These are phyloP conservation scores for Lordiphosa mommai DNA, from an alignment of 1,140 invertebrate genomes.

Conservation along the genomic window DNA sequence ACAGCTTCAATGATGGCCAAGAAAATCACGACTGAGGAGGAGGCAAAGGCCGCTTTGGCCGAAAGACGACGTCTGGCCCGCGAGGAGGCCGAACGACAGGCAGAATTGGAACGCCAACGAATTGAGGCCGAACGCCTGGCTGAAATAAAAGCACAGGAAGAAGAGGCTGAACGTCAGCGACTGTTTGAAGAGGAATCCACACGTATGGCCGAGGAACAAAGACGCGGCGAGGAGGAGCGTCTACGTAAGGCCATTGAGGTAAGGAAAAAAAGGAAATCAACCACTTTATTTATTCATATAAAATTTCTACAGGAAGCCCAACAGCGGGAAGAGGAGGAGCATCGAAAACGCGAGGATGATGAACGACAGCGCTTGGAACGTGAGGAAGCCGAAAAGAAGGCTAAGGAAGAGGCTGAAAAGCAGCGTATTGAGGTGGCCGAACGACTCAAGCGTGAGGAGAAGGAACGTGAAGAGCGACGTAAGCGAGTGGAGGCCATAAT, in stretches of 20 bases:
- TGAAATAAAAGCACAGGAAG: conserved; percentile 87
- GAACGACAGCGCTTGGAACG: conserved; percentile 85
- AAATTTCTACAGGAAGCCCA: conserved; percentile 80
- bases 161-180: conserved; percentile 91
- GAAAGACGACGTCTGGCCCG: conserved; percentile 90
- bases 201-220: conserved; percentile 85
- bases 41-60: conserved; percentile 93
- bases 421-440: conserved; percentile 87
- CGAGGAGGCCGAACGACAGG: conserved; percentile 92
- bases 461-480: conserved; percentile 87
- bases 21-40: conserved; percentile 90
- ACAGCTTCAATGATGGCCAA: conserved; percentile 84
- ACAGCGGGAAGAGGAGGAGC: conserved; percentile 85
- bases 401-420: conserved; percentile 89
- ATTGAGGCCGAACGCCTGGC: conserved; percentile 87
- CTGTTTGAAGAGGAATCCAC: conserved; percentile 88
- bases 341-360: conserved; percentile 83
- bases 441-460: conserved; percentile 88
- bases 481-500: conserved; percentile 92
- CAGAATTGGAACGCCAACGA: conserved; percentile 89
- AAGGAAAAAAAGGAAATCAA: conserved; percentile 1
- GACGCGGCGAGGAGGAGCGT: conserved; percentile 87
- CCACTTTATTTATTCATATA: not conserved
- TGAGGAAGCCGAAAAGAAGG: conserved; percentile 88
- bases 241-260: conserved; percentile 86